Conservation (phyloP, 2,888 invertebrate genomes). For the Temnothorax ravouxi region DNA sequence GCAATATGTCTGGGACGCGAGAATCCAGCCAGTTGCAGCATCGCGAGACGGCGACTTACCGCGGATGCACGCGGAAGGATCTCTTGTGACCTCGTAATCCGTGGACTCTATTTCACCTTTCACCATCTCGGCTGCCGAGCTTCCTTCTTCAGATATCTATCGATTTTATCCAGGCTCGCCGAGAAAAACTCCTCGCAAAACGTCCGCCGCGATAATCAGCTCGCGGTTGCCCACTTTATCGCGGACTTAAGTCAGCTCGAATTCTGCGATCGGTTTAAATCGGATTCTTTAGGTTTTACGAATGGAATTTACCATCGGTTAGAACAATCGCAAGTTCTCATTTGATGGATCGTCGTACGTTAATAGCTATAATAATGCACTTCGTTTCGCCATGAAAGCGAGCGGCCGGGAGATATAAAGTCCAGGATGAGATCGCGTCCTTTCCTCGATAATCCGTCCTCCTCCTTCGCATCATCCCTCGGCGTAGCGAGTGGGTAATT, state of each 20-base stretch:
- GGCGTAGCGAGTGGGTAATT: conserved; percentile 80
- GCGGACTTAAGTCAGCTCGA: not conserved
- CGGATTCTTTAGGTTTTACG: not conserved
- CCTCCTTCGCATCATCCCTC: conserved; percentile 78
- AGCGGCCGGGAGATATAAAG: conserved; percentile 51
- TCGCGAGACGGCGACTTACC: conserved; percentile 72
- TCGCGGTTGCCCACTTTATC: not conserved
- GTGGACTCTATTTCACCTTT: conserved; percentile 69
- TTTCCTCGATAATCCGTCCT: conserved; percentile 70
- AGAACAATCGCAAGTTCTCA: conserved; percentile 28
- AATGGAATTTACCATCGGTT: conserved; percentile 6
- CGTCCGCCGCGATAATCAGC: not conserved
- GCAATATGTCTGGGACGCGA: conserved; percentile 78
- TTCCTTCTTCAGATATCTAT: conserved; percentile 63
- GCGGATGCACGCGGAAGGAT: conserved; percentile 74
- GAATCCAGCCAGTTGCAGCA: conserved; percentile 68
- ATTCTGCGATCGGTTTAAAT: conserved; percentile 3
- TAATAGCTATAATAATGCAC: conserved; percentile 46
- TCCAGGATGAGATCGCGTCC: conserved; percentile 61
- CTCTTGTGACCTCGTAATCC: conserved; percentile 75
- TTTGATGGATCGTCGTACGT: conserved; percentile 12
- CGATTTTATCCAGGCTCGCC: conserved; percentile 45
- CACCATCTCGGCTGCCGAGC: conserved; percentile 38
- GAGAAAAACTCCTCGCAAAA: conserved; percentile 10
- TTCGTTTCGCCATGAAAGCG: conserved; percentile 28